Conservation (phyloP, 2,888 invertebrate genomes). For the Homarus gammarus region DNA sequence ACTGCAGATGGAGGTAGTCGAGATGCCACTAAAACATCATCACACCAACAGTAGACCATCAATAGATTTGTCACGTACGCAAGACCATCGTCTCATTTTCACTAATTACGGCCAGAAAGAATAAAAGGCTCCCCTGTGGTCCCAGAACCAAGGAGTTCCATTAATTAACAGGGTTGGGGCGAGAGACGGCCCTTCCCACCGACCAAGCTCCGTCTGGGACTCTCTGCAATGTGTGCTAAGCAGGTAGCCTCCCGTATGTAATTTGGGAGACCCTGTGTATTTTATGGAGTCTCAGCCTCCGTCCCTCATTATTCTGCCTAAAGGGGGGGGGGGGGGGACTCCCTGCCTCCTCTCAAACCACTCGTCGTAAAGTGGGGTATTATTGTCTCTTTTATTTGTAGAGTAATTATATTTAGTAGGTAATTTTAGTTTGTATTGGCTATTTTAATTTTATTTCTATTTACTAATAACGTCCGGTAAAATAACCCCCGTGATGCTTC, state of each 20-base stretch:
- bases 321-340: not conserved
- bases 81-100: not conserved
- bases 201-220: not conserved
- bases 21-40: too few species aligned
- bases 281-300: conserved; percentile 35
- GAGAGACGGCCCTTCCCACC: not conserved
- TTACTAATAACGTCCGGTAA: too few species aligned
- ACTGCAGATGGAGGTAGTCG: too few species aligned
- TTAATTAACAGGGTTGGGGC: conserved; percentile 6
- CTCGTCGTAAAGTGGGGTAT: too few species aligned
- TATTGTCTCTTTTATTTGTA: too few species aligned
- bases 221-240: conserved; percentile 47
- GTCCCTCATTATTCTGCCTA: conserved; percentile 23
- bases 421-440: too few species aligned
- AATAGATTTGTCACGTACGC: not conserved
- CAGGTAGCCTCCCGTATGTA: conserved; percentile 34
- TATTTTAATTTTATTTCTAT: too few species aligned
- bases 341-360: too few species aligned
- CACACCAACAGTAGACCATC: too few species aligned
- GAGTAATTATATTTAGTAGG: too few species aligned
- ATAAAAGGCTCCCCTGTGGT: not conserved
- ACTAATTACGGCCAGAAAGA: conserved; percentile 24
- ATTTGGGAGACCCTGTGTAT: conserved; percentile 37
- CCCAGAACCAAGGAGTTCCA: too few species aligned
- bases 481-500: too few species aligned